Evolutionary conservation across 2,113 vertebrate genomes (phyloP).

Genomic region (Scatophagus argus): DNA sequence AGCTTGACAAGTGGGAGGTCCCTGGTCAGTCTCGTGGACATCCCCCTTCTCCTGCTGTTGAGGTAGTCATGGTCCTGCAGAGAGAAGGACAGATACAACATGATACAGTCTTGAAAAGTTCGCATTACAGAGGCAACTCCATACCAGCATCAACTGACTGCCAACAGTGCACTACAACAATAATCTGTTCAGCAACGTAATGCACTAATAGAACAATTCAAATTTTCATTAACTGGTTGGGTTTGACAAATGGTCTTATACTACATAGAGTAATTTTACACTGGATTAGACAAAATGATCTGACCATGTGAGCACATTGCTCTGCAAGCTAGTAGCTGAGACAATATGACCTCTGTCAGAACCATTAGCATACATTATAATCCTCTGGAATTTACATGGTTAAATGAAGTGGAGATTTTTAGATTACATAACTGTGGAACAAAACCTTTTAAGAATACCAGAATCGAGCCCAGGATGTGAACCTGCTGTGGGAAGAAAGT

Average conservation of each 20-base stretch:
- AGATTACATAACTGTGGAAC: constrained; percentile 60
- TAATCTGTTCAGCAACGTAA: neutral
- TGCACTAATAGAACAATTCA: neutral
- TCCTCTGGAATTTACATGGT: constrained; percentile 35
- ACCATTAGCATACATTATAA: constrained; percentile 34
- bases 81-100: neutral
- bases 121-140: neutral
- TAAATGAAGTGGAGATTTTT: constrained; percentile 45
- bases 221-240: neutral
- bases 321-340: neutral
- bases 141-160: neutral
- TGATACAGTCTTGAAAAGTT: neutral
- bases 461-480: constrained; percentile 28
- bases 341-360: constrained; percentile 37
- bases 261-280: too few species aligned
- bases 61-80: constrained; percentile 81
- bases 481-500: constrained; percentile 41
- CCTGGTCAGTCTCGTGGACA: constrained; percentile 76
- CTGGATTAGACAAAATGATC: neutral
- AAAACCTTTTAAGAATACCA: constrained; percentile 57
- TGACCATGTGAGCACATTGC: neutral
- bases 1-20: constrained; percentile 82
- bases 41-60: constrained; percentile 82
- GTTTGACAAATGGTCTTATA: too few species aligned
- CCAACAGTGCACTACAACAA: neutral